These are phyloP conservation scores for Oligia strigilis DNA, from an alignment of 2,888 invertebrate species.

Conservation along the genomic window DNA sequence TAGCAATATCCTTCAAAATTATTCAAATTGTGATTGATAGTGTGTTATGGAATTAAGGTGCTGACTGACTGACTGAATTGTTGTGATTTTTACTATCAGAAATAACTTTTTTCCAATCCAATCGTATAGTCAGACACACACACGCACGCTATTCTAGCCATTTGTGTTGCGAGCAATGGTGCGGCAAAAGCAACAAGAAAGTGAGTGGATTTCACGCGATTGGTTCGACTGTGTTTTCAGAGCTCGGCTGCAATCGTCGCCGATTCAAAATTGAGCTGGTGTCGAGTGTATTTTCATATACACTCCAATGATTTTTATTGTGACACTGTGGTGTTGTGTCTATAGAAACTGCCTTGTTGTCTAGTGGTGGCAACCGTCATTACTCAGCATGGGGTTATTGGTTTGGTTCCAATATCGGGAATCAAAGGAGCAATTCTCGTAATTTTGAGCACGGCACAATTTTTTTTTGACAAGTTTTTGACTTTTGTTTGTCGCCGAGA, in stretches of 20 bases:
- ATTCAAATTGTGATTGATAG: no score
- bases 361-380: not conserved
- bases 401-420: no score
- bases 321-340: not conserved
- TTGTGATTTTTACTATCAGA: not conserved
- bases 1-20: no score
- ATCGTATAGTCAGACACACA: not conserved
- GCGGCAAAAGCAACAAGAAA: not conserved
- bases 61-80: not conserved
- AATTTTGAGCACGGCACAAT: no score
- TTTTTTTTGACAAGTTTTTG: no score
- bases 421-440: no score
- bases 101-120: not conserved
- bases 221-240: not conserved
- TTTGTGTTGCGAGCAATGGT: not conserved
- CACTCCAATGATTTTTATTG: not conserved
- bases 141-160: not conserved
- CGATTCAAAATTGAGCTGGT: constrained; percentile 22
- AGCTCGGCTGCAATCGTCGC: not conserved
- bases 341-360: not conserved
- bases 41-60: no score
- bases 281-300: not conserved
- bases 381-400: no score
- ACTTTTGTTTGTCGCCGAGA: no score
- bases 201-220: constrained; percentile 10